phyloP scores from a whole-genome alignment of 2,888 invertebrate species.

The Eupsilia transversa region DNA sequence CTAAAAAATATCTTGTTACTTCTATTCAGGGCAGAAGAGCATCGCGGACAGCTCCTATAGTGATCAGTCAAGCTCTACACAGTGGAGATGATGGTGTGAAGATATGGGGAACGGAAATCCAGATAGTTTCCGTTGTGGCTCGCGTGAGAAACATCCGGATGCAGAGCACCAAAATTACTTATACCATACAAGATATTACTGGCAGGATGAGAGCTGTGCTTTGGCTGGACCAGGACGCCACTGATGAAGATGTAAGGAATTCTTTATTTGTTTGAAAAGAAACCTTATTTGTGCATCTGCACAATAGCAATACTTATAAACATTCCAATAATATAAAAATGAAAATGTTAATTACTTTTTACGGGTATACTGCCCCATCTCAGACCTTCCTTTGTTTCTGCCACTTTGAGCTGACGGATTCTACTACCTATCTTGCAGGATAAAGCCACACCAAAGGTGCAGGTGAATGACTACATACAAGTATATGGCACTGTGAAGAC shows the following conservation, averaged over 20 bases:
- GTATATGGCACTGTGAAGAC: slow-evolving; percentile 88
- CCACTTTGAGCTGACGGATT: neutral
- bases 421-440: slow-evolving; percentile 76
- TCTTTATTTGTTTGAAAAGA: neutral
- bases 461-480: slow-evolving; percentile 88
- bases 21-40: slow-evolving; percentile 82
- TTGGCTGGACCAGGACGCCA: slow-evolving; percentile 88
- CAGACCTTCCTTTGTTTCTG: neutral
- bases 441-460: slow-evolving; percentile 85
- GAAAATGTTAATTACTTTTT: neutral
- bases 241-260: slow-evolving; percentile 86
- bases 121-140: slow-evolving; percentile 86
- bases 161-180: slow-evolving; percentile 89
- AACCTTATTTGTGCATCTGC: neutral
- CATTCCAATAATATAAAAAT: neutral
- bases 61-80: slow-evolving; percentile 87
- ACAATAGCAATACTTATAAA: slow-evolving; percentile 2
- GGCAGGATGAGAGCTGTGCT: slow-evolving; percentile 88
- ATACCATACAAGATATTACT: slow-evolving; percentile 88
- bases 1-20: neutral
- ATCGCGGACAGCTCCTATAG: slow-evolving; percentile 88
- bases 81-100: slow-evolving; percentile 87
- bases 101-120: slow-evolving; percentile 89
- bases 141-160: slow-evolving; percentile 84
- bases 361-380: neutral